Percentiles rank a stretch among this genome's conserved stretches.
Evolutionary conservation across 2,888 invertebrate genomes (phyloP).

Genomic region (Stegana nigrithorax): DNA sequence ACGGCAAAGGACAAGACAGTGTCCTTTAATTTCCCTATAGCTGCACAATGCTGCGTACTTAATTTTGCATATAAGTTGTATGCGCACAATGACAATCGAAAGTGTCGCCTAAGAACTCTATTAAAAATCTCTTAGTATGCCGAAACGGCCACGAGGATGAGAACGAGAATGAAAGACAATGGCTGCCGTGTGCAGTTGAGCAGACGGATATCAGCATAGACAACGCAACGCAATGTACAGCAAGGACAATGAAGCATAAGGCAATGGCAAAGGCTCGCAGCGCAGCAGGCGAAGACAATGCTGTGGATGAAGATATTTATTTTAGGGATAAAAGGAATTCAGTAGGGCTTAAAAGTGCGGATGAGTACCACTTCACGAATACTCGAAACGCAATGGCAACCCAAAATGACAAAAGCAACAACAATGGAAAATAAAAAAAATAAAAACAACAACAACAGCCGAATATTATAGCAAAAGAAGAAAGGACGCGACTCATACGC

Average conservation of each 20-base stretch:
- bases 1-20: too few species aligned
- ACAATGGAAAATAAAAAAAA: conserved; percentile 27
- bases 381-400: conserved; percentile 25
- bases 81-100: conserved; percentile 61
- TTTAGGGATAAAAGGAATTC: conserved; percentile 66
- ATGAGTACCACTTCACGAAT: conserved; percentile 60
- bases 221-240: conserved; percentile 25
- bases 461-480: background rate
- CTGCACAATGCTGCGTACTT: conserved; percentile 46
- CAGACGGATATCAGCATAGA: conserved; percentile 24
- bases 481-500: conserved; percentile 30
- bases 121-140: conserved; percentile 61
- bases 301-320: conserved; percentile 64
- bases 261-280: background rate
- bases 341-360: conserved; percentile 63
- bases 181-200: conserved; percentile 31
- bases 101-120: conserved; percentile 64
- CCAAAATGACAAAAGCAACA: conserved; percentile 42
- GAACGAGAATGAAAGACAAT: conserved; percentile 37
- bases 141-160: conserved; percentile 23
- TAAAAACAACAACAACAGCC: conserved; percentile 12
- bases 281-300: conserved; percentile 28
- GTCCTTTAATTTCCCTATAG: conserved; percentile 23
- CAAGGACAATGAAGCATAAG: conserved; percentile 13
- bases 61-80: conserved; percentile 55